phyloP scores from a whole-genome alignment of 2,113 vertebrate genomes.

The Elaphurus davidianus region DNA sequence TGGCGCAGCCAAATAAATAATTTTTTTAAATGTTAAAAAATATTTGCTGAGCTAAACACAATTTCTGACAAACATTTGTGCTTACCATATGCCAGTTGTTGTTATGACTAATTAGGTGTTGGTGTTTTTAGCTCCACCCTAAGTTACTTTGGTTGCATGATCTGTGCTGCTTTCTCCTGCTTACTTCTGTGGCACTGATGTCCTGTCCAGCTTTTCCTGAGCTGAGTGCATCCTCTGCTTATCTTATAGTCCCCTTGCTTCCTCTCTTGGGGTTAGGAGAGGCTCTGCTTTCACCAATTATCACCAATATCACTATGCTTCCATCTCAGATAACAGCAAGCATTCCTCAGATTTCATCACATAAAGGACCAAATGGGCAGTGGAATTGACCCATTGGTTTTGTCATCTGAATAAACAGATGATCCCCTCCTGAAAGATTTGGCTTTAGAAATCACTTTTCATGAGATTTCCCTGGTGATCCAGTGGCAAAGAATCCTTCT shows the following conservation, averaged over 20 bases:
- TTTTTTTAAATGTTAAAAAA: background rate
- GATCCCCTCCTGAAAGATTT: background rate
- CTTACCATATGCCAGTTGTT: background rate
- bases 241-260: background rate
- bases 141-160: background rate
- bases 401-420: background rate
- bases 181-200: background rate
- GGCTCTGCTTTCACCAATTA: background rate
- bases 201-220: background rate
- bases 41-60: background rate
- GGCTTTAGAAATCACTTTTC: conserved; percentile 27
- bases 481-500: background rate
- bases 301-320: background rate
- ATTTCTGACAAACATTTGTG: background rate
- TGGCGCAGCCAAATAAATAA: background rate
- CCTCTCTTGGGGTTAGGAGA: background rate
- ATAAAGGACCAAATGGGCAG: background rate
- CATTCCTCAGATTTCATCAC: background rate
- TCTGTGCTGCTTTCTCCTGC: background rate
- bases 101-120: background rate
- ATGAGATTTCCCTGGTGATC: background rate
- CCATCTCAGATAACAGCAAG: background rate
- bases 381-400: background rate
- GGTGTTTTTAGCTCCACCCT: background rate
- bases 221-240: background rate